phyloP scores from a whole-genome alignment of 2,113 vertebrate species.

The Odocoileus hemionus region DNA sequence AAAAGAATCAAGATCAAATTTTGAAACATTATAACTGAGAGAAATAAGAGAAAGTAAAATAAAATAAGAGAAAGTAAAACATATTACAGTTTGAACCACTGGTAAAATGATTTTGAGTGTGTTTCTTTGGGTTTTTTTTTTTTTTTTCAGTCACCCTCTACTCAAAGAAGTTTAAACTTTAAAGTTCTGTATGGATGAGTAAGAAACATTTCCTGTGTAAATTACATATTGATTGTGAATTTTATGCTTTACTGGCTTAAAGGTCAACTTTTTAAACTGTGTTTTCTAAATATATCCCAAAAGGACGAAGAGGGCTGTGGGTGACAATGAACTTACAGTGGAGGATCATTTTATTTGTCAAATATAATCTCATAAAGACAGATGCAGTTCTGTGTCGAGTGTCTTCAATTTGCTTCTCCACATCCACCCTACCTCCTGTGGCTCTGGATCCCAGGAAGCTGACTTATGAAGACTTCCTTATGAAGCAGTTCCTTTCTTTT shows the following conservation, averaged over 20 bases:
- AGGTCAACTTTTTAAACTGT: constrained; percentile 15
- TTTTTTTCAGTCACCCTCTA: background rate
- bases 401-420: background rate
- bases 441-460: background rate
- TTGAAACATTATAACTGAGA: background rate
- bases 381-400: background rate
- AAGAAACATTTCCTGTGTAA: background rate
- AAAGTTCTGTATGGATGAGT: background rate
- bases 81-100: background rate
- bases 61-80: background rate
- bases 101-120: background rate
- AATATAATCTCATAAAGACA: background rate
- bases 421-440: background rate
- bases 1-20: background rate
- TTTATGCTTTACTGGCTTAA: constrained; percentile 22
- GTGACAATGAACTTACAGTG: background rate
- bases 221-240: constrained; percentile 20
- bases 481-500: background rate
- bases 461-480: background rate
- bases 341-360: background rate
- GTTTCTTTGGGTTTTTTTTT: background rate
- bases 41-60: background rate
- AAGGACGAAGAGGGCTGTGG: background rate
- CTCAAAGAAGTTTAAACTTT: background rate
- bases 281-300: constrained; percentile 44